A percentile compares a stretch with the other conserved stretches of the same genome.
Evolutionary conservation across 2,888 invertebrate genomes (phyloP).

Genomic region (Omphaloscelis lunosa): DNA sequence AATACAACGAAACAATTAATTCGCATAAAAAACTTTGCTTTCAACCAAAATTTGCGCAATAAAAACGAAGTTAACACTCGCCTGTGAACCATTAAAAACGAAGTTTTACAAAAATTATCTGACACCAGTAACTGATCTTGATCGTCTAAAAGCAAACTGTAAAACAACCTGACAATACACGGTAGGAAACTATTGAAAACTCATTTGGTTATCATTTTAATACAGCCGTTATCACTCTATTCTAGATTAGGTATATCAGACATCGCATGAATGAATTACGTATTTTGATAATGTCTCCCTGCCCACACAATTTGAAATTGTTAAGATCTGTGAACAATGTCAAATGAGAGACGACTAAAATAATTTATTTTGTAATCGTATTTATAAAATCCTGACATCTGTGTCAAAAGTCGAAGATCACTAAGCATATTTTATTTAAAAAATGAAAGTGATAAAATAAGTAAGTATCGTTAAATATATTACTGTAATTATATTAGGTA

Average conservation of each 20-base stretch:
- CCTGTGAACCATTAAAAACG: constrained; percentile 35
- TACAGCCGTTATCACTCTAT: constrained; percentile 34
- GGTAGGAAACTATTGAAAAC: constrained; percentile 39
- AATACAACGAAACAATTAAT: not conserved
- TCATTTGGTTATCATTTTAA: constrained; percentile 51
- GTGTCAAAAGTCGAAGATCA: not conserved
- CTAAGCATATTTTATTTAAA: not conserved
- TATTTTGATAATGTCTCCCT: not conserved
- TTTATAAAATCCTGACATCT: not conserved
- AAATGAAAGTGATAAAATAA: too few relatives aligned
- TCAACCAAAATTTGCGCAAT: constrained; percentile 30
- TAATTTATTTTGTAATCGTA: not conserved
- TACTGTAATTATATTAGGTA: not conserved
- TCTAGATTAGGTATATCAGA: not conserved
- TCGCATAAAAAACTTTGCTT: constrained; percentile 51
- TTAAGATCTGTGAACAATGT: not conserved
- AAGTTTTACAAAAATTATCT: constrained; percentile 58
- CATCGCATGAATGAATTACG: not conserved
- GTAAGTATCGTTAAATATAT: not conserved
- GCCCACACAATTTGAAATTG: not conserved
- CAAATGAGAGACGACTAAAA: not conserved
- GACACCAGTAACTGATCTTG: constrained; percentile 71
- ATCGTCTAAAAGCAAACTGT: constrained; percentile 72
- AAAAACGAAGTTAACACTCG: constrained; percentile 52
- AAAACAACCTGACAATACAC: constrained; percentile 55